phyloP scores from a whole-genome alignment of 1,140 invertebrate genomes.

The Paraescarpia echinospica region DNA sequence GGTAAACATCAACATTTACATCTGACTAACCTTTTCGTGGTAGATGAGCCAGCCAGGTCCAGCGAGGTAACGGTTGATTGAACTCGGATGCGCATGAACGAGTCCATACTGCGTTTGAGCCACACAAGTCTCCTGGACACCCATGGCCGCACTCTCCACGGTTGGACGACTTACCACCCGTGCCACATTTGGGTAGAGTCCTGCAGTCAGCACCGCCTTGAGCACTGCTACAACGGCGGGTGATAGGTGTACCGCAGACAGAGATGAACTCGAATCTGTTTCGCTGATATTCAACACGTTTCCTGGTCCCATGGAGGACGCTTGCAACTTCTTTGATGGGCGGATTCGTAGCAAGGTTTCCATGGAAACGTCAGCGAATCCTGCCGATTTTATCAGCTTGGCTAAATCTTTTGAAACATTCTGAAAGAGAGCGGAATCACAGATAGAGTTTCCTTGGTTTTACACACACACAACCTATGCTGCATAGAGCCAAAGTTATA shows the following conservation, averaged over 20 bases:
- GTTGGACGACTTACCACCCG: slow-evolving; percentile 38
- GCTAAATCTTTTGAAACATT: slow-evolving; percentile 51
- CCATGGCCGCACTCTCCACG: slow-evolving; percentile 41
- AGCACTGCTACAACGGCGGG: slow-evolving; percentile 42
- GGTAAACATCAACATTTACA: too few species aligned
- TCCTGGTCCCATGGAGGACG: slow-evolving; percentile 23
- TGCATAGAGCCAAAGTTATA: neutral
- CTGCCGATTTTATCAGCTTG: slow-evolving; percentile 45
- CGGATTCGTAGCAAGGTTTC: neutral
- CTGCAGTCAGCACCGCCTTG: slow-evolving; percentile 51
- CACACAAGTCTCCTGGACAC: slow-evolving; percentile 38
- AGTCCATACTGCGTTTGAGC: slow-evolving; percentile 46
- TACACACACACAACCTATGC: neutral
- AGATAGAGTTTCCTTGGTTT: neutral
- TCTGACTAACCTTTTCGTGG: slow-evolving; percentile 51
- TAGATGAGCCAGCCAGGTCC: slow-evolving; percentile 48
- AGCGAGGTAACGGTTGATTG: slow-evolving; percentile 48
- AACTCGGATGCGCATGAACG: slow-evolving; percentile 47
- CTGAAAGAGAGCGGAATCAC: slow-evolving; percentile 33
- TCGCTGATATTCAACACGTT: slow-evolving; percentile 39
- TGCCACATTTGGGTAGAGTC: slow-evolving; percentile 53
- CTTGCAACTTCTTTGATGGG: slow-evolving; percentile 11
- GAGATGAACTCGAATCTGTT: neutral
- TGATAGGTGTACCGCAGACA: slow-evolving; percentile 23
- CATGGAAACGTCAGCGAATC: slow-evolving; percentile 35